Conservation (phyloP, 1,140 invertebrate species). For the Orussus abietinus region DNA sequence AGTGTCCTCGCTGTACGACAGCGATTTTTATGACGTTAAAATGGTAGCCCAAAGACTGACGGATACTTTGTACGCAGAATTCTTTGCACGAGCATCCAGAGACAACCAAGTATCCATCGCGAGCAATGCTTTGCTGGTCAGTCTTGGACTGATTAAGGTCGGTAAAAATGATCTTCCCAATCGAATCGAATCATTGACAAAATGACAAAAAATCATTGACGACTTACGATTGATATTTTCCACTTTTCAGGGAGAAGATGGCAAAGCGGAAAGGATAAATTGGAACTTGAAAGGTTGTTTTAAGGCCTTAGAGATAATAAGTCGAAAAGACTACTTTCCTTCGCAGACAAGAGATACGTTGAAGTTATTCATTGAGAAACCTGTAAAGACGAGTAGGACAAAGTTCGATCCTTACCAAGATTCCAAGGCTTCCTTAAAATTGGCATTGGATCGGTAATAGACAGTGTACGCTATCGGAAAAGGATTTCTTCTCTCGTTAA, state of each 20-base stretch:
- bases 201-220: no score
- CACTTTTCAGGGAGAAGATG: constrained; percentile 57
- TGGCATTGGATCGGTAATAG: constrained; percentile 24
- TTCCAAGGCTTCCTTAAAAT: constrained; percentile 40
- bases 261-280: constrained; percentile 49
- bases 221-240: no score
- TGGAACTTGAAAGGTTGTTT: constrained; percentile 62
- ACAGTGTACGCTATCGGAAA: constrained; percentile 24
- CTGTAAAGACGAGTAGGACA: constrained; percentile 37
- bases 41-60: constrained; percentile 53
- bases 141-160: constrained; percentile 69
- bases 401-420: constrained; percentile 42
- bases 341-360: constrained; percentile 55
- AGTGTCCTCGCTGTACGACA: constrained; percentile 56
- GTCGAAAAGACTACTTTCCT: constrained; percentile 53
- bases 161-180: constrained; percentile 14
- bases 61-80: constrained; percentile 58
- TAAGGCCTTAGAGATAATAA: constrained; percentile 55
- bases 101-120: constrained; percentile 53
- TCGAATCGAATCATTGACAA: constrained; percentile 12
- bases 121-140: constrained; percentile 64
- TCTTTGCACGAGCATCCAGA: constrained; percentile 57
- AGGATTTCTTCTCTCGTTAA: no score
- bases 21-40: constrained; percentile 55
- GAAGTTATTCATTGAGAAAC: constrained; percentile 56